Evolutionary conservation across 2,797 vertebrate species (phyloP).

Genomic region (Otolemur crassicaudatus): DNA sequence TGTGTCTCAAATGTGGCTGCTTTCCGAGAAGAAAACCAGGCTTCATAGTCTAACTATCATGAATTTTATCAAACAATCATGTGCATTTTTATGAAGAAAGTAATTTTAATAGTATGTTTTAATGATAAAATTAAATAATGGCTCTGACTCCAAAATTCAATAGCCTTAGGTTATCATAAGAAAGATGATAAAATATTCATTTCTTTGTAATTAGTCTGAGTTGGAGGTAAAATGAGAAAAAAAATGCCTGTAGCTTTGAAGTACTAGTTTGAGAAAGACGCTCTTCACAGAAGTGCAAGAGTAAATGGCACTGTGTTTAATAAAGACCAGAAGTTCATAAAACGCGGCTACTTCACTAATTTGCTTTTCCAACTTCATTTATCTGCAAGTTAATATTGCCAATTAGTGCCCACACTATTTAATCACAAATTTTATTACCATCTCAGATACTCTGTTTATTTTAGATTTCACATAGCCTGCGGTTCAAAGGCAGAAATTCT

Average conservation of each 20-base stretch:
- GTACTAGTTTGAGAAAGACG: constrained; percentile 57
- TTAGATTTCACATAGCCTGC: neutral
- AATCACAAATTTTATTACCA: neutral
- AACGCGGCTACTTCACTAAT: neutral
- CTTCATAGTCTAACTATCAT: constrained; percentile 66
- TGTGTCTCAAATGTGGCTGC: constrained; percentile 4
- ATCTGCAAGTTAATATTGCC: neutral
- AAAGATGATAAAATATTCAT: constrained; percentile 87
- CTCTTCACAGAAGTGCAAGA: neutral
- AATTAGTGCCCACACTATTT: neutral
- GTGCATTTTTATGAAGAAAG: constrained; percentile 65
- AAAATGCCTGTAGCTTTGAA: constrained; percentile 69
- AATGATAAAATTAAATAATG: constrained; percentile 83
- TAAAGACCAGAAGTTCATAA: constrained; percentile 32
- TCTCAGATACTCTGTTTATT: neutral
- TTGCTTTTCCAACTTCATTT: neutral
- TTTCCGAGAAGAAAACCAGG: constrained; percentile 41
- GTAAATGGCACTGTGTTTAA: neutral
- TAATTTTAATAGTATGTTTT: constrained; percentile 82
- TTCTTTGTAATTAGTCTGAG: constrained; percentile 85
- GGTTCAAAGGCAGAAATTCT: constrained; percentile 39
- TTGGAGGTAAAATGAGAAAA: constrained; percentile 74
- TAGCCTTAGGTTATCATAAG: constrained; percentile 85
- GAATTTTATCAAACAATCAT: constrained; percentile 64
- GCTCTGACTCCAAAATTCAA: constrained; percentile 84